A percentile compares a stretch with the other conserved stretches of the same genome.
These are phyloP conservation scores for Scytalopus superciliaris DNA, from an alignment of 2,113 vertebrate species.

Conservation along the genomic window DNA sequence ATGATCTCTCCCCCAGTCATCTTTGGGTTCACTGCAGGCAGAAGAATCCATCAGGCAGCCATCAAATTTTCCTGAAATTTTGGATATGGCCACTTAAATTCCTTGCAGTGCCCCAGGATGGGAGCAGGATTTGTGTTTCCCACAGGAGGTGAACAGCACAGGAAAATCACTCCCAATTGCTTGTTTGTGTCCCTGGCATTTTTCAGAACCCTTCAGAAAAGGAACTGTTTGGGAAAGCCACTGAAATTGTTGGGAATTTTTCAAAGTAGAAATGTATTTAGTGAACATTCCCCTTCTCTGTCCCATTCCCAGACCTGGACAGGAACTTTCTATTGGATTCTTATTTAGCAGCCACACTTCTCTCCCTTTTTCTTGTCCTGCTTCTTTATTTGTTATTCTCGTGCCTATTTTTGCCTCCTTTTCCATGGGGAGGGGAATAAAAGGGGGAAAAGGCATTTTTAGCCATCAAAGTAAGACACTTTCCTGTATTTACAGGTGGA, in stretches of 20 bases:
- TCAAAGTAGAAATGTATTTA: neutral
- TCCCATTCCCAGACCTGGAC: neutral
- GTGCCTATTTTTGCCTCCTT: neutral
- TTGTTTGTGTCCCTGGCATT: neutral
- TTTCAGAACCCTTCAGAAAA: neutral
- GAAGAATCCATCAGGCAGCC: neutral
- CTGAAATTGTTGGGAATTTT: neutral
- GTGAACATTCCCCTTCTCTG: neutral
- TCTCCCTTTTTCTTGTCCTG: neutral
- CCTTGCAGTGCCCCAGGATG: neutral
- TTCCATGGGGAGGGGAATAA: accelerated
- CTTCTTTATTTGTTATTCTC: neutral
- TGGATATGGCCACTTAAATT: neutral
- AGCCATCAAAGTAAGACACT: neutral
- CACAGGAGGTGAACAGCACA: neutral
- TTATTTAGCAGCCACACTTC: neutral
- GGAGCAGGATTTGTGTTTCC: neutral
- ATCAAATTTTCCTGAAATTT: neutral
- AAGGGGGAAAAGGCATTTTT: neutral
- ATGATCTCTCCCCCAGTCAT: accelerated
- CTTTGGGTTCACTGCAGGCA: neutral
- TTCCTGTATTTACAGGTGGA: no score
- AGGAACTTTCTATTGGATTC: neutral
- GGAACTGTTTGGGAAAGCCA: neutral
- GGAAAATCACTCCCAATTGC: neutral